Evolutionary conservation across 2,888 invertebrate species (phyloP).

Genomic region (Phengaris arion): DNA sequence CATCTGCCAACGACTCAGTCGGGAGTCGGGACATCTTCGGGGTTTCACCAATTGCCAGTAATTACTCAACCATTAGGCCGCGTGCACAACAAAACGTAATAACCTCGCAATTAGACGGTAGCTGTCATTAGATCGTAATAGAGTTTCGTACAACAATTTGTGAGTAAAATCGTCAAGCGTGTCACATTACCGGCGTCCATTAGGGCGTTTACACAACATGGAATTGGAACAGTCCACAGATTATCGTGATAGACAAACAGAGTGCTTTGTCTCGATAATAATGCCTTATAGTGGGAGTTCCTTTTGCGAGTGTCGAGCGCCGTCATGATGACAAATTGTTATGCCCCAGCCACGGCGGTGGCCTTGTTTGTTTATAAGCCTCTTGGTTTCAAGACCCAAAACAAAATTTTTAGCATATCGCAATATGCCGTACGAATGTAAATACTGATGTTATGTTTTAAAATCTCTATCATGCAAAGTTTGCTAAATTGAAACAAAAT

Average conservation of each 20-base stretch:
- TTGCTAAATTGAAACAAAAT: not conserved
- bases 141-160: constrained; percentile 79
- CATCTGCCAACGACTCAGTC: constrained; percentile 68
- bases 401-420: not conserved
- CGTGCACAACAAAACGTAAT: constrained; percentile 75
- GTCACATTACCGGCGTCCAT: constrained; percentile 77
- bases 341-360: constrained; percentile 19
- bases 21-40: constrained; percentile 77
- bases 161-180: constrained; percentile 80
- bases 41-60: constrained; percentile 76
- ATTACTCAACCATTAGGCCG: constrained; percentile 74
- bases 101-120: constrained; percentile 77
- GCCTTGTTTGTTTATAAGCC: constrained; percentile 27
- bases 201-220: constrained; percentile 78
- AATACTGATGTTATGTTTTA: no score
- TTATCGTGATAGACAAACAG: constrained; percentile 77
- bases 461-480: not conserved
- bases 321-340: constrained; percentile 45
- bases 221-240: constrained; percentile 78
- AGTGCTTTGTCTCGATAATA: constrained; percentile 75
- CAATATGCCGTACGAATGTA: not conserved
- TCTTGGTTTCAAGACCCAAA: constrained; percentile 22
- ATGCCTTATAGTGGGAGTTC: constrained; percentile 63
- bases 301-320: constrained; percentile 33
- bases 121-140: constrained; percentile 78